Evolutionary conservation across 2,888 invertebrate species (phyloP).

Genomic region (Charanyca ferruginea): DNA sequence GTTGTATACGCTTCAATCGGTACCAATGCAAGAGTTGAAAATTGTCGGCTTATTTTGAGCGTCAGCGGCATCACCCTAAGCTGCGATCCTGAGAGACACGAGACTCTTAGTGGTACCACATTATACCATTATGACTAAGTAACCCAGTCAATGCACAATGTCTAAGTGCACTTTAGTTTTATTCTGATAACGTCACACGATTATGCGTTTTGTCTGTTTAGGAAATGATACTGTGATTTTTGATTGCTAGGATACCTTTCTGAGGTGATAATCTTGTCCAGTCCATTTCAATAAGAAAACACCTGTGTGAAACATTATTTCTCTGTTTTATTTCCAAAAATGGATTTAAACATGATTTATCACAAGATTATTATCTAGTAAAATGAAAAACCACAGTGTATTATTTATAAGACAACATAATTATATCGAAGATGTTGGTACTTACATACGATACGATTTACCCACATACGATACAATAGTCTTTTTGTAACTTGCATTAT

Average conservation of each 20-base stretch:
- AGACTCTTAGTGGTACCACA: constrained; percentile 39
- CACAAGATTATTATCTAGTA: not conserved
- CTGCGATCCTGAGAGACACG: constrained; percentile 44
- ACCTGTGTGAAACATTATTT: not conserved
- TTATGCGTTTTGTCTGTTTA: not conserved
- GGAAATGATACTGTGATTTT: not conserved
- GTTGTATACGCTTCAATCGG: not conserved
- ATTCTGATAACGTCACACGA: constrained; percentile 19
- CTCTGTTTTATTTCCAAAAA: not conserved
- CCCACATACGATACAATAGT: not conserved
- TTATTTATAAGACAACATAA: constrained; percentile 11
- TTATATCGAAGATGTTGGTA: constrained; percentile 8
- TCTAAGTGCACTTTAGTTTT: constrained; percentile 60
- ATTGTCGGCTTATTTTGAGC: not conserved
- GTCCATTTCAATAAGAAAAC: not conserved
- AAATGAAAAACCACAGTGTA: constrained; percentile 9
- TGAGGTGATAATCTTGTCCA: not conserved
- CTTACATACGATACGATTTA: not conserved
- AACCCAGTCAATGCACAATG: constrained; percentile 46
- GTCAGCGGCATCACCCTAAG: constrained; percentile 7
- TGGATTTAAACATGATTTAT: too few species aligned
- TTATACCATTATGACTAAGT: constrained; percentile 40
- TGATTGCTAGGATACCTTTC: not conserved
- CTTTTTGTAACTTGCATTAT: not conserved
- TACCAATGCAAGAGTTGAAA: not conserved